These are phyloP conservation scores for Apis cerana DNA, from an alignment of 1,140 invertebrate species.

Conservation along the genomic window DNA sequence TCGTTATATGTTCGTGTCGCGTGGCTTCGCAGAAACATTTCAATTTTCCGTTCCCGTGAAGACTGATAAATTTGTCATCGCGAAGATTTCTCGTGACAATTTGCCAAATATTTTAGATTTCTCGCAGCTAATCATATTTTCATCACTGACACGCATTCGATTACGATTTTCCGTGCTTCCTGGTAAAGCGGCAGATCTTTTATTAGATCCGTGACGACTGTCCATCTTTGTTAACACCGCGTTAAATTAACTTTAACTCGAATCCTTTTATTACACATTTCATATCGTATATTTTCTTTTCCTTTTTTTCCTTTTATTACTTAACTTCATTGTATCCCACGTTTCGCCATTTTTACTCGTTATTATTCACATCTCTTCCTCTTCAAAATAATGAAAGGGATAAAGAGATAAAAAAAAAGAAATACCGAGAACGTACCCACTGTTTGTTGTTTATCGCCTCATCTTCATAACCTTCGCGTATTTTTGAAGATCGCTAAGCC, in stretches of 20 bases:
- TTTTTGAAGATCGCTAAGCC: constrained; percentile 14
- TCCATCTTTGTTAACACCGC: background rate
- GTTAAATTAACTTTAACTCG: no score
- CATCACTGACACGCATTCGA: background rate
- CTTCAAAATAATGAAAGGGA: background rate
- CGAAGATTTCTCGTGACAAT: background rate
- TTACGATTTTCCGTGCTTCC: background rate
- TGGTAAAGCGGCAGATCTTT: background rate
- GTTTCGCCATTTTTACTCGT: background rate
- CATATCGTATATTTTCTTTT: no score
- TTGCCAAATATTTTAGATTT: constrained; percentile 22
- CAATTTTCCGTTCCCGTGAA: background rate
- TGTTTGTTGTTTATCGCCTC: background rate
- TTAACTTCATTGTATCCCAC: no score
- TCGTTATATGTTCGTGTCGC: no score
- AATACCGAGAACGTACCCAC: no score
- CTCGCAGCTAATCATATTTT: background rate
- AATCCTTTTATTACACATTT: no score
- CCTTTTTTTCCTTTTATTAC: no score
- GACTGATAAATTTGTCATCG: background rate
- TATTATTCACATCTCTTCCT: no score
- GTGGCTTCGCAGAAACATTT: background rate
- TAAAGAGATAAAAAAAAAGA: no score
- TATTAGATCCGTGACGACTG: background rate
- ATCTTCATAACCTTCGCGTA: constrained; percentile 27